Percentiles rank a stretch among this genome's conserved stretches.
phyloP scores from a whole-genome alignment of 2,113 vertebrate species.

The Prochilodus magdalenae region DNA sequence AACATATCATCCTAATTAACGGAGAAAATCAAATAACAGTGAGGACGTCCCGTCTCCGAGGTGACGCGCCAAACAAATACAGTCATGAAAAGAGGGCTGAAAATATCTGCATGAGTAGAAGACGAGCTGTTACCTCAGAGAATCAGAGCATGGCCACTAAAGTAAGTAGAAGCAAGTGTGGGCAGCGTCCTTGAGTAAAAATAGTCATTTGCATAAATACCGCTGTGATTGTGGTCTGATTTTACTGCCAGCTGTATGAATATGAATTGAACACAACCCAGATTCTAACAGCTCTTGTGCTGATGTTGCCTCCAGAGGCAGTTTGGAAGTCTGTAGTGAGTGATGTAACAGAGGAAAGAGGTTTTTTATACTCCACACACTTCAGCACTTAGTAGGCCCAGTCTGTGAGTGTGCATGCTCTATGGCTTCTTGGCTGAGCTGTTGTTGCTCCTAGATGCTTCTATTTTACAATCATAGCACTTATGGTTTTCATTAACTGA shows the following conservation, averaged over 20 bases:
- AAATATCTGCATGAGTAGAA: neutral
- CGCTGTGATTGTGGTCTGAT: neutral
- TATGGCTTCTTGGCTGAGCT: too few relatives aligned
- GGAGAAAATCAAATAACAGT: slow-evolving; percentile 29
- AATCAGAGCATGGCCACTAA: neutral
- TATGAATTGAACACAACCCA: neutral
- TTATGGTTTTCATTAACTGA: too few relatives aligned
- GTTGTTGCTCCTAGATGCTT: too few relatives aligned
- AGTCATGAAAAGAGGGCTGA: neutral
- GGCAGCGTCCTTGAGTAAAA: slow-evolving; percentile 1
- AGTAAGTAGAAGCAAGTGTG: neutral
- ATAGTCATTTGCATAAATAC: neutral
- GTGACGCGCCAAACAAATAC: slow-evolving; percentile 46
- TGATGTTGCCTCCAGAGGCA: too few relatives aligned
- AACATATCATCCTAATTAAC: slow-evolving; percentile 45
- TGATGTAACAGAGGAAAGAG: too few relatives aligned
- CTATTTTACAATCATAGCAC: too few relatives aligned
- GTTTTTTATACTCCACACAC: too few relatives aligned
- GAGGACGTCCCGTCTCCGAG: slow-evolving; percentile 27
- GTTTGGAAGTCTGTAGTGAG: too few relatives aligned
- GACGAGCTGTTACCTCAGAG: neutral
- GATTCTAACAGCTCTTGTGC: neutral
- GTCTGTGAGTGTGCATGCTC: too few relatives aligned
- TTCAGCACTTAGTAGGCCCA: too few relatives aligned
- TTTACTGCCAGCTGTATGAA: neutral